phyloP scores from a whole-genome alignment of 2,888 invertebrate genomes.

The Plusia festucae region DNA sequence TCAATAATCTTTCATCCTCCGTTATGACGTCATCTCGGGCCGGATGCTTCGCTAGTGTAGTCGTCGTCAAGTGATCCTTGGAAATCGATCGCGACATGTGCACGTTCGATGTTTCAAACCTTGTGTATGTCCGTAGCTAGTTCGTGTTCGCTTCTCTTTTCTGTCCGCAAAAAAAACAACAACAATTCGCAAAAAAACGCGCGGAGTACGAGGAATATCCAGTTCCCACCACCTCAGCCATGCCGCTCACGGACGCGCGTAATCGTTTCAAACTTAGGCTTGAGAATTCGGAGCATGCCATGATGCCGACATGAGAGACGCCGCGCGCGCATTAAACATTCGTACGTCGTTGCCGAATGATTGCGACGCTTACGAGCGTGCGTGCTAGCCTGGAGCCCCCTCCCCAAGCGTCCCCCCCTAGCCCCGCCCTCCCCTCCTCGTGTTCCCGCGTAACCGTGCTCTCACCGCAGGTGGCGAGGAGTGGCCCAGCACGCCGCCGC shows the following conservation, averaged over 20 bases:
- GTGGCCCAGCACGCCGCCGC: slow-evolving; percentile 86
- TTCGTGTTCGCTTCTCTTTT: slow-evolving; percentile 83
- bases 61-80: slow-evolving; percentile 60
- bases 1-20: not conserved
- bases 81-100: slow-evolving; percentile 74
- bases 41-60: slow-evolving; percentile 34
- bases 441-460: slow-evolving; percentile 92
- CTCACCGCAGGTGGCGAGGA: slow-evolving; percentile 87
- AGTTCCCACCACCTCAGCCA: slow-evolving; percentile 77
- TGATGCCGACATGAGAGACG: slow-evolving; percentile 67
- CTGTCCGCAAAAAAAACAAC: slow-evolving; percentile 57
- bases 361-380: slow-evolving; percentile 78
- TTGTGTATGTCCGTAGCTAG: slow-evolving; percentile 80
- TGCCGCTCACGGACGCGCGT: slow-evolving; percentile 83
- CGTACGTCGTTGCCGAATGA: slow-evolving; percentile 69
- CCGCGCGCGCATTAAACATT: slow-evolving; percentile 74
- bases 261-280: slow-evolving; percentile 74
- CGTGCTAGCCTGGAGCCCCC: slow-evolving; percentile 55
- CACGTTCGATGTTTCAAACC: slow-evolving; percentile 63
- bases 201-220: slow-evolving; percentile 80
- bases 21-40: slow-evolving; percentile 25
- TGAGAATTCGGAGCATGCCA: slow-evolving; percentile 73
- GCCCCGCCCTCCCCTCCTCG: slow-evolving; percentile 90
- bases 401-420: slow-evolving; percentile 65
- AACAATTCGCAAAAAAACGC: slow-evolving; percentile 62